Conservation (phyloP, 2,888 invertebrate species). For the Eurytoma adleriae region DNA sequence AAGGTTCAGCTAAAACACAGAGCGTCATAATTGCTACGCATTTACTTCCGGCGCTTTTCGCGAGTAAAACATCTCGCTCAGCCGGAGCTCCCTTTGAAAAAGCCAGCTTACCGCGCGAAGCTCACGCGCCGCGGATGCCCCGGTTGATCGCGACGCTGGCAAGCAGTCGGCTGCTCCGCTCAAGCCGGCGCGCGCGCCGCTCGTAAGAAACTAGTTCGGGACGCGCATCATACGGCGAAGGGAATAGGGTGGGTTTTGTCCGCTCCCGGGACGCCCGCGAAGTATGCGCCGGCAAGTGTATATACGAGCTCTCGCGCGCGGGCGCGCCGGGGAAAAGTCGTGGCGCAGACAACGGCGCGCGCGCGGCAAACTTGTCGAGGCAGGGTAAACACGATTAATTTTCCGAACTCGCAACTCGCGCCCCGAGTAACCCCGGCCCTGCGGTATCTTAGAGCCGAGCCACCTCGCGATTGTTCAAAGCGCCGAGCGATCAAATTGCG, state of each 20-base stretch:
- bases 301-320: conserved; percentile 35
- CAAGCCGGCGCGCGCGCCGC: neutral
- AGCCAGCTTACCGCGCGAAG: too few relatives aligned
- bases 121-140: too few relatives aligned
- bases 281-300: conserved; percentile 25
- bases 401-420: conserved; percentile 53
- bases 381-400: conserved; percentile 61
- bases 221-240: conserved; percentile 32
- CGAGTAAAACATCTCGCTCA: too few relatives aligned
- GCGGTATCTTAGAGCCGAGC: neutral
- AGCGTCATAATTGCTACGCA: too few relatives aligned
- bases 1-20: too few relatives aligned
- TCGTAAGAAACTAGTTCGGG: conserved; percentile 27
- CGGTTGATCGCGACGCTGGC: neutral
- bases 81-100: too few relatives aligned
- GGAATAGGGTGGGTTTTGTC: conserved; percentile 23
- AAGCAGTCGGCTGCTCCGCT: neutral
- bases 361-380: conserved; percentile 53
- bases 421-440: neutral
- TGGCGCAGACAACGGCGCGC: neutral
- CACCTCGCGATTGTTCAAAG: neutral
- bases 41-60: too few relatives aligned
- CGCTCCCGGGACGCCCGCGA: neutral
- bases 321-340: too few relatives aligned
- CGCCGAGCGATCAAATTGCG: neutral